Base-by-base conservation (phyloP, 2,113 vertebrate species). In the Vimba vimba region DNA sequence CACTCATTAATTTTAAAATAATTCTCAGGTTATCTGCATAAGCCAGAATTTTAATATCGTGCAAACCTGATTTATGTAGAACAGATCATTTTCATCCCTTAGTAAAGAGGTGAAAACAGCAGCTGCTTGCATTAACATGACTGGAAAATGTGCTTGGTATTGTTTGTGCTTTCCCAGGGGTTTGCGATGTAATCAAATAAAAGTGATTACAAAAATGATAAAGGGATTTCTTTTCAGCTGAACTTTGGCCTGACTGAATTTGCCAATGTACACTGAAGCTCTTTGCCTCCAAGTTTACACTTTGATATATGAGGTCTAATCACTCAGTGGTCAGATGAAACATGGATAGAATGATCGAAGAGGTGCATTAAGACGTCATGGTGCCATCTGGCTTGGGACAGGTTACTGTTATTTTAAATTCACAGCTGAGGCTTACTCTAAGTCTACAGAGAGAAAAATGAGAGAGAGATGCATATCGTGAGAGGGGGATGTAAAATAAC, bases 171-270 rank as follows among this genome's bases (percentile, higher is more conserved):
- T 75, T 25, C 43, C 43, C 39, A 75, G n/a, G 39, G n/a, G 43
- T 25, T 75, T 75, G 23, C 17, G 23, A 55, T 30, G n/a, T 33
- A 77, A 77, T 77, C 74, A 75, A 75, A 75, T 55, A 15, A 50
- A 52, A 77, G n/a, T 11, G 27, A 33, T 77, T 77, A 47, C 2
- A 47, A 75, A 47, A 25, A n/a, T 27, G 27, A 36, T 30, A 27
- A 55, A 59, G 76, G 8, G 30, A 60, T 79, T 60, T 60, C 23
- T 43, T 43, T 21, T 23, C 12, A 25, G 33, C 57, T 79, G 55
- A 79, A 79, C 33, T 43, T 79, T 43, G 77, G 57, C 33, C 77
- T 79, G 43, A 45, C 23, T 27, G 11, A 36, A 23, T 59, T 57
- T 79, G 33, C 55, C 12, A 79, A 60, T 43, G 33, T 79, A 79